These are phyloP conservation scores for Anas acuta DNA, from an alignment of 2,797 vertebrate species.

Conservation along the genomic window DNA sequence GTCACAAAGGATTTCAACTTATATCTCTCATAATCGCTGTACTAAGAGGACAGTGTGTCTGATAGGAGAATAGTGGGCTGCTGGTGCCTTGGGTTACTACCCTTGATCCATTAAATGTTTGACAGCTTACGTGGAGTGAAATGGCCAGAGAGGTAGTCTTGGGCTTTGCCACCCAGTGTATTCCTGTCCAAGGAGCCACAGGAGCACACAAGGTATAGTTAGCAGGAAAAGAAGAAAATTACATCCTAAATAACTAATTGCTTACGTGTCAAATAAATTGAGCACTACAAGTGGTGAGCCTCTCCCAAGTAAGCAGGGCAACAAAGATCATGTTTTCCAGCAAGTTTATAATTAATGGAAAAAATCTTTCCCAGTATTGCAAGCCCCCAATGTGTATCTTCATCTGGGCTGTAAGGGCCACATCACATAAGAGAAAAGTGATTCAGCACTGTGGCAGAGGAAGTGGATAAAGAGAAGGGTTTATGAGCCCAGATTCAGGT, in stretches of 20 bases:
- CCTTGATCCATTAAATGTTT: fast-evolving
- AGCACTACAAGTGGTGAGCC: not conserved
- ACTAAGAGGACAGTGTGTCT: not conserved
- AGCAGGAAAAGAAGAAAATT: not conserved
- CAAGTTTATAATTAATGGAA: not conserved
- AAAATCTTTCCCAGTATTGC: not conserved
- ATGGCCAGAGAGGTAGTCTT: not conserved
- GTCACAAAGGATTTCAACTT: not conserved
- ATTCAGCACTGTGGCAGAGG: not conserved
- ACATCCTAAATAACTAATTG: fast-evolving
- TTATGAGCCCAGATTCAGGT: not conserved
- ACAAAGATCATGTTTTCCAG: not conserved
- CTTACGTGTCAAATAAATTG: not conserved
- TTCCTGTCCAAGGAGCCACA: not conserved
- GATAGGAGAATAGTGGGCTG: not conserved
- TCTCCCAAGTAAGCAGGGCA: not conserved
- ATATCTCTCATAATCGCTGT: not conserved
- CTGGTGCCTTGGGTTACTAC: not conserved
- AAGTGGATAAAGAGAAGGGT: not conserved
- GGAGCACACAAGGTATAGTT: fast-evolving
- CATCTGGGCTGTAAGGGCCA: not conserved
- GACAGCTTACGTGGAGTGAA: not conserved
- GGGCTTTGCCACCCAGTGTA: not conserved
- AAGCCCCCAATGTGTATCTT: not conserved
- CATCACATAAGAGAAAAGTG: not conserved